These are phyloP conservation scores for Antigone vipio DNA, from an alignment of 2,113 vertebrate species.

Conservation along the genomic window DNA sequence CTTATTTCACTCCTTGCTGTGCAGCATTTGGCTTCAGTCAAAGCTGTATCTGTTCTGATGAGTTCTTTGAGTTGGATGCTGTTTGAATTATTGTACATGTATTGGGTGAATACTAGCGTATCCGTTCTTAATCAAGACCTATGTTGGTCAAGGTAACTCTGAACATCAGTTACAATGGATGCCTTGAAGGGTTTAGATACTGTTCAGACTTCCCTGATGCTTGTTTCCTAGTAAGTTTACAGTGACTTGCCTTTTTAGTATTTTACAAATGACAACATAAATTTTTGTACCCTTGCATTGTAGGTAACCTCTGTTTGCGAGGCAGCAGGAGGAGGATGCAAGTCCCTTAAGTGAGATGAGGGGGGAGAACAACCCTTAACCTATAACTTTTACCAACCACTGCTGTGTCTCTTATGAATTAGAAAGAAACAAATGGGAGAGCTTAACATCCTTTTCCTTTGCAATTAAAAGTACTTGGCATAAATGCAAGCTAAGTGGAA, in stretches of 20 bases:
- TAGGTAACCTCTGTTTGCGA: neutral
- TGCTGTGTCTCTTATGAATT: conserved; percentile 30
- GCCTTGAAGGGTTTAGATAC: neutral
- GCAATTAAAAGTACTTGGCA: conserved; percentile 66
- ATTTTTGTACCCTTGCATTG: neutral
- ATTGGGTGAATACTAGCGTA: neutral
- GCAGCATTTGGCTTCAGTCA: neutral
- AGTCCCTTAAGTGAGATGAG: neutral
- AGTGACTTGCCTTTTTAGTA: neutral
- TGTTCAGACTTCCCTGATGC: neutral
- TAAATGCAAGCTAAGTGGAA: conserved; percentile 67
- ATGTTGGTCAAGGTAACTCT: neutral
- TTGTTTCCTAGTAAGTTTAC: neutral
- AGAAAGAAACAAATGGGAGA: conserved; percentile 43
- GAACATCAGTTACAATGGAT: neutral
- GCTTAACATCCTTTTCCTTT: conserved; percentile 64
- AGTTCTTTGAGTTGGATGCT: neutral
- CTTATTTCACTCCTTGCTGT: neutral
- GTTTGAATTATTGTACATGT: neutral
- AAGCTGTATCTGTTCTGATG: neutral
- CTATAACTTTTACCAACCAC: conserved; percentile 16
- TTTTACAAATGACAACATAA: neutral
- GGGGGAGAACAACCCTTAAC: neutral
- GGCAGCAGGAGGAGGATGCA: neutral
- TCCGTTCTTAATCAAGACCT: neutral